phyloP scores from a whole-genome alignment of 2,113 vertebrate genomes.

The Sitta europaea region DNA sequence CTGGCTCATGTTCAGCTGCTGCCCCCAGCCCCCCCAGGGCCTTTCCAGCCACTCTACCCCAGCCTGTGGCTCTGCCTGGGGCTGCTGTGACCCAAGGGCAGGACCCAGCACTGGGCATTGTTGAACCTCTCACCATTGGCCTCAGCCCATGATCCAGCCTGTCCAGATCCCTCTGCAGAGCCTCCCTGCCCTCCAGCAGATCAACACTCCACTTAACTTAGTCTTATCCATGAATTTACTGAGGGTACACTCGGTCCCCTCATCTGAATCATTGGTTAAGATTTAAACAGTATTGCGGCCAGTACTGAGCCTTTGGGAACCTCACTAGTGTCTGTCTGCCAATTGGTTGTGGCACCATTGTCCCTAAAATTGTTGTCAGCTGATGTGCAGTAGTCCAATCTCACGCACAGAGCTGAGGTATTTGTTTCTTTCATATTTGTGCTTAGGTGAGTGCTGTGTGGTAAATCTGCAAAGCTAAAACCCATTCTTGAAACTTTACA shows the following conservation, averaged over 20 bases:
- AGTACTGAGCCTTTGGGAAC: rapidly evolving
- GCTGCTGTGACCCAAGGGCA: not conserved
- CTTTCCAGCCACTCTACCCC: not conserved
- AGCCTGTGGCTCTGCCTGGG: not conserved
- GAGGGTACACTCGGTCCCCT: not conserved
- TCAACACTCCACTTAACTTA: not conserved
- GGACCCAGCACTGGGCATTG: not conserved
- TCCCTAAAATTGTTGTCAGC: not conserved
- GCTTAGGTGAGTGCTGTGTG: not conserved
- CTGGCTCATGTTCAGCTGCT: not conserved
- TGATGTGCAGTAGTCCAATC: not conserved
- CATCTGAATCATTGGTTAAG: not conserved
- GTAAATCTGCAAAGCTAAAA: not conserved
- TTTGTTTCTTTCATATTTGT: not conserved
- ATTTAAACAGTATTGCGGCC: not conserved
- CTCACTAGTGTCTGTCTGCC: not conserved
- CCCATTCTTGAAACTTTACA: not conserved
- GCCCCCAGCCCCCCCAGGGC: not conserved
- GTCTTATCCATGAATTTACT: not conserved
- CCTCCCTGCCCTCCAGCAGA: not conserved
- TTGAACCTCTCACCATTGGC: not conserved
- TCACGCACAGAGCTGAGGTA: not conserved
- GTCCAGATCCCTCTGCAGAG: not conserved
- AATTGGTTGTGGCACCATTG: not conserved
- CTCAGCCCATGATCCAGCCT: not conserved